Evolutionary conservation across 1,140 invertebrate genomes (phyloP).

Genomic region (Pollicipes pollicipes): DNA sequence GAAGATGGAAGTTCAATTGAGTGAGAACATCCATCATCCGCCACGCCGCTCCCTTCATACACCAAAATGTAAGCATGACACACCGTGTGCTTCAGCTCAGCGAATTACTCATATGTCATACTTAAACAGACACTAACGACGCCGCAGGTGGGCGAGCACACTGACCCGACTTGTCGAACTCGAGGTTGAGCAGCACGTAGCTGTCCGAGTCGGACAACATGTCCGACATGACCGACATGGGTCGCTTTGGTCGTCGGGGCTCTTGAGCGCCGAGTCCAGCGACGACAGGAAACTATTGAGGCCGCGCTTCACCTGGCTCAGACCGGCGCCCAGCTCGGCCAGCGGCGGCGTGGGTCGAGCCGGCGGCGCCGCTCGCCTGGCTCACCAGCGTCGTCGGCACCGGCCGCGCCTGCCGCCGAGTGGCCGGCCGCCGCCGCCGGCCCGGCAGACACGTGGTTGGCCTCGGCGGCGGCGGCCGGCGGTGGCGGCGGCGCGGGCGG

Average conservation of each 20-base stretch:
- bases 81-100: no score
- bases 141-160: no score
- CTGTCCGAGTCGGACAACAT: slow-evolving; percentile 30
- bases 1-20: no score
- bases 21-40: no score
- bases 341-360: no score
- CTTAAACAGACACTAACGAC: no score
- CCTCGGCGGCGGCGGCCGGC: background rate
- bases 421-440: background rate
- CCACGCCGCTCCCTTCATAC: no score
- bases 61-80: no score
- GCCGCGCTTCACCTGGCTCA: slow-evolving; percentile 44
- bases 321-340: slow-evolving; percentile 8
- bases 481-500: background rate
- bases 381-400: no score
- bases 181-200: slow-evolving; percentile 27
- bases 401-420: no score
- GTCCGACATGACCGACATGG: slow-evolving; percentile 29
- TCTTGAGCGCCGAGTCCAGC: slow-evolving; percentile 53
- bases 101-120: no score
- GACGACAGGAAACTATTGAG: slow-evolving; percentile 59
- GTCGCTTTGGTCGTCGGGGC: slow-evolving; percentile 39
- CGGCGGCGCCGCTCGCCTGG: no score
- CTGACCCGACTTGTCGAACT: slow-evolving; percentile 15
- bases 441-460: background rate